These are phyloP conservation scores for Epinotia ramella DNA, from an alignment of 2,888 invertebrate species.

Conservation along the genomic window DNA sequence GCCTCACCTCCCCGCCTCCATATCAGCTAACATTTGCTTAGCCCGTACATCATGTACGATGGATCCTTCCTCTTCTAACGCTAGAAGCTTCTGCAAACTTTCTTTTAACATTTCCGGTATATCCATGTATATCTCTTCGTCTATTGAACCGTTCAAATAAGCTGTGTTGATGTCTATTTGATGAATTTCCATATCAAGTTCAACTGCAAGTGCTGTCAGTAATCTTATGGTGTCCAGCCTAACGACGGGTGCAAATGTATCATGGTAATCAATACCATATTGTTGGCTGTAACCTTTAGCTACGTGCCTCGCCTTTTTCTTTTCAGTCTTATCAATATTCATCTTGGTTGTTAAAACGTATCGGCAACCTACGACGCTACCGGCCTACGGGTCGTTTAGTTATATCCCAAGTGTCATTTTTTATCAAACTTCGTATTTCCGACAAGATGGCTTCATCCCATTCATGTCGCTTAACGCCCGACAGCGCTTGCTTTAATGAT, in stretches of 20 bases:
- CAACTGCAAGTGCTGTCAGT: conserved; percentile 10
- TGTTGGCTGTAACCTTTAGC: conserved; percentile 9
- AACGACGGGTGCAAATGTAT: conserved; percentile 5
- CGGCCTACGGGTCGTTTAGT: neutral
- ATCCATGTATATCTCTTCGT: conserved; percentile 12
- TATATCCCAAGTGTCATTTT: neutral
- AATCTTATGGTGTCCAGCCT: conserved; percentile 2
- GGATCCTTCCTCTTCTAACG: neutral
- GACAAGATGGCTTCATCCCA: conserved; percentile 1
- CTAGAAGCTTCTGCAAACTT: neutral
- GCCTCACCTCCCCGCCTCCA: neutral
- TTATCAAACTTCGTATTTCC: neutral
- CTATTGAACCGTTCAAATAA: conserved; percentile 8
- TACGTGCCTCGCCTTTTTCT: conserved; percentile 1
- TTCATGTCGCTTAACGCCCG: neutral
- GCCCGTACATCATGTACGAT: neutral
- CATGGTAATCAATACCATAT: neutral
- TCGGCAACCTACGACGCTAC: neutral
- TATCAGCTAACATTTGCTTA: neutral
- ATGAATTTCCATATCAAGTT: conserved; percentile 17
- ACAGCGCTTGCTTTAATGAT: neutral
- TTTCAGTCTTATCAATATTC: neutral
- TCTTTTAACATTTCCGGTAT: conserved; percentile 2
- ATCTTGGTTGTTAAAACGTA: neutral
- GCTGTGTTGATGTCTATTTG: conserved; percentile 19